Evolutionary conservation across 2,888 invertebrate genomes (phyloP).

Genomic region (Dynastes grantii): DNA sequence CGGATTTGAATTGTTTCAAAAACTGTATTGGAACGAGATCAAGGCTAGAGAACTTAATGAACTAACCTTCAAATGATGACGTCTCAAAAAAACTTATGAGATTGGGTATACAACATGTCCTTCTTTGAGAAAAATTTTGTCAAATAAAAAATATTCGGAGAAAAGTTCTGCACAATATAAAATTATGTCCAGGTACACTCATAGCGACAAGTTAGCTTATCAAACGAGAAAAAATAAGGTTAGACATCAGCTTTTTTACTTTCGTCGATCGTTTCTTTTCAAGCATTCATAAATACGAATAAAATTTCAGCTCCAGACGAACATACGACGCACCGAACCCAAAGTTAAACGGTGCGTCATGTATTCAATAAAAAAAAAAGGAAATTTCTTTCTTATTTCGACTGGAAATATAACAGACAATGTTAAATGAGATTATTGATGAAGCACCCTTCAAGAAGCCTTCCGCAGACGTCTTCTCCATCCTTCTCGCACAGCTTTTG

Average conservation of each 20-base stretch:
- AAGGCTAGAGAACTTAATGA: no score
- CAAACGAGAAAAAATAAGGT: background rate
- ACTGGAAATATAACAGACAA: constrained; percentile 61
- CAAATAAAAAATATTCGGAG: no score
- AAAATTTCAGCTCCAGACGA: background rate
- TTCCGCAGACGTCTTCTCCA: constrained; percentile 62
- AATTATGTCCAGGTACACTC: no score
- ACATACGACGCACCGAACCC: background rate
- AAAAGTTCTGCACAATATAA: no score
- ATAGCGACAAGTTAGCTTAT: background rate
- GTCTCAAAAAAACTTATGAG: no score
- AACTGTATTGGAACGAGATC: no score
- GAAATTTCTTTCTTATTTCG: constrained; percentile 53
- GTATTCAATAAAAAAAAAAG: constrained; percentile 48
- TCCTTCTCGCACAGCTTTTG: constrained; percentile 50
- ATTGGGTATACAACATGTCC: no score
- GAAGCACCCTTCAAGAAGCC: constrained; percentile 64
- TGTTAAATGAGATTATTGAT: constrained; percentile 64
- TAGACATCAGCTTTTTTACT: background rate
- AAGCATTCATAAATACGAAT: constrained; percentile 24
- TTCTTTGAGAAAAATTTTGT: no score
- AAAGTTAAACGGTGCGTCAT: constrained; percentile 36
- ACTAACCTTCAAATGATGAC: no score
- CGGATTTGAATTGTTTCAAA: no score
- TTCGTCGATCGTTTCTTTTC: background rate